Evolutionary conservation across 2,113 vertebrate genomes (phyloP).

Genomic region (Lamprologus ornatipinnis): DNA sequence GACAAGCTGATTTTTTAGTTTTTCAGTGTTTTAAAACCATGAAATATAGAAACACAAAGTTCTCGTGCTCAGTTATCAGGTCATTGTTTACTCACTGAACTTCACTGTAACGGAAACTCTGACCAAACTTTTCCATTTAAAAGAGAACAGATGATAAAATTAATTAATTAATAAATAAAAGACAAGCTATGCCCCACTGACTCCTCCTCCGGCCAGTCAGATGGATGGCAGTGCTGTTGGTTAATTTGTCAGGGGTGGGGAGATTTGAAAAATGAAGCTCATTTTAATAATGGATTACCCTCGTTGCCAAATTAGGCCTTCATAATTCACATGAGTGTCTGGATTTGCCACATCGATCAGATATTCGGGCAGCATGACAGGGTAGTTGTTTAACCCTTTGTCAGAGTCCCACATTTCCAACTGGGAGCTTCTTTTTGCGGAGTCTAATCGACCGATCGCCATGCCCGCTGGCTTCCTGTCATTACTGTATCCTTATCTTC

Average conservation of each 20-base stretch:
- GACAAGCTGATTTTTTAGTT: background rate
- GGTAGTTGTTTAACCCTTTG: background rate
- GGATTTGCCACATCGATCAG: background rate
- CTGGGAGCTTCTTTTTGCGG: background rate
- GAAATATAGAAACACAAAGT: background rate
- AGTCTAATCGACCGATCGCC: background rate
- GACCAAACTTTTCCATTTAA: background rate
- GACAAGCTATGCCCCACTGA: background rate
- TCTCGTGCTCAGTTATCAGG: background rate
- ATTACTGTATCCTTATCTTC: background rate
- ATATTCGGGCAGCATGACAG: background rate
- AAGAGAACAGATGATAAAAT: background rate
- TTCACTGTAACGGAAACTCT: background rate
- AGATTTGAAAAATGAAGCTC: slow-evolving; percentile 35
- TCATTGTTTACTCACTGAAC: background rate
- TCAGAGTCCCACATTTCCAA: background rate
- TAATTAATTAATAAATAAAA: background rate
- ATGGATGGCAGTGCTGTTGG: slow-evolving; percentile 12
- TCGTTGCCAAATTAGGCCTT: background rate
- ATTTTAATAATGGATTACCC: slow-evolving; percentile 59
- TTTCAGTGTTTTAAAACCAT: background rate
- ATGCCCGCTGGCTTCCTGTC: background rate
- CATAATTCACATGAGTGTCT: background rate
- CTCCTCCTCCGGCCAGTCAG: background rate
- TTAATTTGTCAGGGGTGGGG: slow-evolving; percentile 26